Base-by-base conservation (phyloP, 2,797 vertebrate species). In the Rallus crepitans region DNA sequence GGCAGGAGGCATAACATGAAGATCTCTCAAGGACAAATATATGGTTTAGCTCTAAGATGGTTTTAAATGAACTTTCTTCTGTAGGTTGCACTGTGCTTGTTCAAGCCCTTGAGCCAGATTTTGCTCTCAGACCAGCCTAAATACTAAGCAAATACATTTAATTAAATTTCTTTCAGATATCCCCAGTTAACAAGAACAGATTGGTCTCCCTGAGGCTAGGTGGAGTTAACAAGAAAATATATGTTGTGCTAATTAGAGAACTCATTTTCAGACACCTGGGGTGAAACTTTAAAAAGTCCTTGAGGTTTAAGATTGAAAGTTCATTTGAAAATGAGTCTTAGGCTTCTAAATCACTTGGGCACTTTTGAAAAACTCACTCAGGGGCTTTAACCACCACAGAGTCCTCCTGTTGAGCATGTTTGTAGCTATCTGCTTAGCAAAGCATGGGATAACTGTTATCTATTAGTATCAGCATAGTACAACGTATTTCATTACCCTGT, bases 161-260 rank as follows among this genome's bases (percentile, higher is more conserved):
- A 95, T 97, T 93, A 96, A 92, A 88, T 91, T 89, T 95, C 89
- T 81, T 89, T 69, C 75, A 94, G 89, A 93, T 95, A 95, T 93
- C 37, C 91, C 63, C 69, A 78, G 89, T 94, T 96, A 95, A 89
- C 82, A 85, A 90, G 94, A 96, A 87, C 87, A 93, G 91, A 88
- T 93, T 86, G 84, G 90, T 87, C 45, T 89, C 96, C 96, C 96
- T 79, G 89, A 86, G 94, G 94, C 91, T 81, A 96, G 79, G 37
- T 87, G 61, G 87, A 88, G 82, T 90, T 96, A 95, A 95, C 92
- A 92, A 90, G 89, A 93, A 96, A 92, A 90, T 96, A 92, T 91
- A 91, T 95, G 96, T 95, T 93, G 89, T 93, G 87, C 94, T 97
- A 97, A 96, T 97, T 97, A 91, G 87, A 90, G 79, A 95, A 91